Evolutionary conservation across 2,888 invertebrate genomes (phyloP).

Genomic region (Rosalia funebris): DNA sequence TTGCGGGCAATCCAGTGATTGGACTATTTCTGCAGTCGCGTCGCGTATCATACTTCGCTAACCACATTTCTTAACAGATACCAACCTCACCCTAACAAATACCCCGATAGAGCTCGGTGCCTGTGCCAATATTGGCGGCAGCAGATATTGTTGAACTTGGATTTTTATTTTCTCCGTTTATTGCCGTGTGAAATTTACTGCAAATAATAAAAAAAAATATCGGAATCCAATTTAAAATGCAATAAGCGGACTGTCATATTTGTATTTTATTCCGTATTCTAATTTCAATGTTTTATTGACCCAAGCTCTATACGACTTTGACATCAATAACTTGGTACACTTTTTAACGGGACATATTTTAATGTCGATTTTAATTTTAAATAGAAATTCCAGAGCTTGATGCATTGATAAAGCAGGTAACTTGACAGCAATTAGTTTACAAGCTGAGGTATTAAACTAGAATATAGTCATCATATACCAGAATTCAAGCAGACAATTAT

Average conservation of each 20-base stretch:
- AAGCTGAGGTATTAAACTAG: too few relatives aligned
- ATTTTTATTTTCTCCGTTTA: constrained; percentile 3
- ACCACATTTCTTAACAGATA: neutral
- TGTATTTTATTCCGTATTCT: constrained; percentile 1
- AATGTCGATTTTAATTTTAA: too few relatives aligned
- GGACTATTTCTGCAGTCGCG: too few relatives aligned
- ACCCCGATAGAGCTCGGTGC: neutral
- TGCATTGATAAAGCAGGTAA: too few relatives aligned
- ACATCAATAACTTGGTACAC: too few relatives aligned
- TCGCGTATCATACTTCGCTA: neutral
- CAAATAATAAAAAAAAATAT: constrained; percentile 15
- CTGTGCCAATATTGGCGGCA: constrained; percentile 9
- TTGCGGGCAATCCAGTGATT: too few relatives aligned
- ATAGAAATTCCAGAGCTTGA: too few relatives aligned
- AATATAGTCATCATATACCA: too few relatives aligned
- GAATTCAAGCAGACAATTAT: too few relatives aligned
- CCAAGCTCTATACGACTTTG: neutral
- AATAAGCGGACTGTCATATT: constrained; percentile 12
- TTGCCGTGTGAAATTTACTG: constrained; percentile 5
- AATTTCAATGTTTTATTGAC: constrained; percentile 11
- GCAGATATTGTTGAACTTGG: constrained; percentile 9
- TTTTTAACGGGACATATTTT: too few relatives aligned
- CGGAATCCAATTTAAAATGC: constrained; percentile 15
- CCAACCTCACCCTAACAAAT: constrained; percentile 3
- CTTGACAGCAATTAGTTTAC: too few relatives aligned